Conservation (phyloP, 2,888 invertebrate genomes). For the Euproctis similis region DNA sequence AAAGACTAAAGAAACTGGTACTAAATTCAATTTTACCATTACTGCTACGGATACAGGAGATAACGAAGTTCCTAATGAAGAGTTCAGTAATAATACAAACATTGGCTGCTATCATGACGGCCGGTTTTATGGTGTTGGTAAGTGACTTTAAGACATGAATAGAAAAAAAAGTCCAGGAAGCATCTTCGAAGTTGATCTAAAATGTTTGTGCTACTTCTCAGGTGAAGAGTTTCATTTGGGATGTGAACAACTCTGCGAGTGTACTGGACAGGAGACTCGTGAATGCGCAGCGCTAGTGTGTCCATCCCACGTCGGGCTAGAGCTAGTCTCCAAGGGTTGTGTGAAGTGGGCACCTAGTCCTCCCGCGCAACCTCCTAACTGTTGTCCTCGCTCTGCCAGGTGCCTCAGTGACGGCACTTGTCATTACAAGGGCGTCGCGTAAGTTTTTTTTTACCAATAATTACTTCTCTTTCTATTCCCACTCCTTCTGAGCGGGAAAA, state of each 20-base stretch:
- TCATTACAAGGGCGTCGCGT: conserved; percentile 79
- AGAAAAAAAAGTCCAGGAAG: too few species aligned
- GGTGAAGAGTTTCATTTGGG: conserved; percentile 88
- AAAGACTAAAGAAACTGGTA: conserved; percentile 66
- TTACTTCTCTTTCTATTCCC: too few species aligned
- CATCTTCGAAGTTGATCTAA: too few species aligned
- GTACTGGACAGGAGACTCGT: conserved; percentile 77
- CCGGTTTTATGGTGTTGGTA: conserved; percentile 55
- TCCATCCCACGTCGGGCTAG: conserved; percentile 88
- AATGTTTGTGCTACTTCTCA: too few species aligned
- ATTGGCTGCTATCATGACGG: conserved; percentile 55
- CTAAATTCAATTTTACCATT: conserved; percentile 65
- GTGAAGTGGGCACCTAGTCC: conserved; percentile 91
- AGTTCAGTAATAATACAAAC: conserved; percentile 30
- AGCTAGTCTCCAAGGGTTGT: conserved; percentile 88
- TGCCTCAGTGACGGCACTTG: conserved; percentile 91
- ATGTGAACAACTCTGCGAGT: conserved; percentile 86
- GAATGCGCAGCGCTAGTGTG: conserved; percentile 89
- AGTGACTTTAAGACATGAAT: conserved; percentile 24
- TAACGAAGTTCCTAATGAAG: conserved; percentile 36
- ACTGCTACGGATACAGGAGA: conserved; percentile 35
- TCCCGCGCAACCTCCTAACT: conserved; percentile 83
- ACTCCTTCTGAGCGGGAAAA: too few species aligned
- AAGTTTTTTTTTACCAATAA: too few species aligned
- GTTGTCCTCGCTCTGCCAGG: conserved; percentile 86